Percentiles rank a stretch among this genome's conserved stretches.
phyloP scores from a whole-genome alignment of 2,113 vertebrate genomes.

The Melozone crissalis region DNA sequence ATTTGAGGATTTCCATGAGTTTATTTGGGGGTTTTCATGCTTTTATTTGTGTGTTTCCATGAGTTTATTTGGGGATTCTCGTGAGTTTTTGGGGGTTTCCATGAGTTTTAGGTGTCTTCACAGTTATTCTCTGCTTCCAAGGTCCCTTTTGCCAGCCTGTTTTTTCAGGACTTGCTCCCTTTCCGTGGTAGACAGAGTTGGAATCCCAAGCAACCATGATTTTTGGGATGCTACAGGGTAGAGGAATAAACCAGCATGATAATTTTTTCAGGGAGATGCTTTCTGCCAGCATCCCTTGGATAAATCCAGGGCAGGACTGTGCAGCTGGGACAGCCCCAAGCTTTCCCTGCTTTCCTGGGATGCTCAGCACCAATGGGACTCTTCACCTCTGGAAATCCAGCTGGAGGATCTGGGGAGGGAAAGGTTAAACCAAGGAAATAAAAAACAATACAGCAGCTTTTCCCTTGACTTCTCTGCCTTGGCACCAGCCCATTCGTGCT shows the following conservation, averaged over 20 bases:
- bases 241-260: not conserved
- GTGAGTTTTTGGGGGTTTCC: not conserved
- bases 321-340: not conserved
- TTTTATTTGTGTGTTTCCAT: not conserved
- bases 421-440: constrained; percentile 13
- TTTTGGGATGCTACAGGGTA: not conserved
- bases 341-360: not conserved
- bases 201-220: accelerated
- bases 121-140: not conserved
- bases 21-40: no score
- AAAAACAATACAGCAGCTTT: accelerated
- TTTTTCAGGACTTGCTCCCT: not conserved
- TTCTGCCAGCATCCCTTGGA: not conserved
- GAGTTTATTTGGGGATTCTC: not conserved
- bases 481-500: not conserved
- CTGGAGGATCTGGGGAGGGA: not conserved
- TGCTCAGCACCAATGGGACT: not conserved
- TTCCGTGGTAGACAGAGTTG: not conserved
- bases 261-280: not conserved
- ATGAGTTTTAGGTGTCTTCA: not conserved
- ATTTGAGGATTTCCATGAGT: not conserved
- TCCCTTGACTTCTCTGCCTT: not conserved
- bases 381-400: not conserved
- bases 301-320: accelerated
- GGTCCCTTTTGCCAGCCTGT: not conserved